phyloP scores from a whole-genome alignment of 2,113 vertebrate species.

The Bos indicus region DNA sequence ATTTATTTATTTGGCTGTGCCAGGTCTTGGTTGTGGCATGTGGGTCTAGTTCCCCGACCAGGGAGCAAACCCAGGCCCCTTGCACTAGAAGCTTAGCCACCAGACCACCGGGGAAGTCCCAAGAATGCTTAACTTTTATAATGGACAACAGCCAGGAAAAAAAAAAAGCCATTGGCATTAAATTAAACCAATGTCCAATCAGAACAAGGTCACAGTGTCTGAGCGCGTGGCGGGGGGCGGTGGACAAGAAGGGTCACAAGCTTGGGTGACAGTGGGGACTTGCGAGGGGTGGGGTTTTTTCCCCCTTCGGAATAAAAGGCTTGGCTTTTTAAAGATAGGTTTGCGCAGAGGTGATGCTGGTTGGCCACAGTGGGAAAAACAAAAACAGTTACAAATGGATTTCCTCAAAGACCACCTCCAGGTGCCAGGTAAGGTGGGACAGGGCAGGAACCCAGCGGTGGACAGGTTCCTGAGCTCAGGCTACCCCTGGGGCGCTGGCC shows the following conservation, averaged over 20 bases:
- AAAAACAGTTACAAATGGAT: neutral
- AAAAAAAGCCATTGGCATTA: neutral
- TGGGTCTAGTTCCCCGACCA: neutral
- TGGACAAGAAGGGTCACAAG: fast-evolving
- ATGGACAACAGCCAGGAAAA: neutral
- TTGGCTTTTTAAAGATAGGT: neutral
- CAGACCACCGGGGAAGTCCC: neutral
- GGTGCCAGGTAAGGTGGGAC: neutral
- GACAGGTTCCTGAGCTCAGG: neutral
- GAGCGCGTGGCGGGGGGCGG: fast-evolving
- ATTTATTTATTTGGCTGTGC: neutral
- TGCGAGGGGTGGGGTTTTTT: fast-evolving
- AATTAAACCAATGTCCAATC: neutral
- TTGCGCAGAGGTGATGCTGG: neutral
- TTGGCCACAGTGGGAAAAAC: neutral
- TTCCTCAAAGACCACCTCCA: neutral
- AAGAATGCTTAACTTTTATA: neutral
- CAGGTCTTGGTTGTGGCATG: neutral
- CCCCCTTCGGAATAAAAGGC: neutral
- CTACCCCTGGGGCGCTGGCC: no score
- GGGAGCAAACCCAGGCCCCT: neutral
- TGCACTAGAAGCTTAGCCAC: neutral
- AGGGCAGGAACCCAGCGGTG: neutral
- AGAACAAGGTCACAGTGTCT: neutral
- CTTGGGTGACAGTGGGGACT: neutral